Conservation (phyloP, 2,888 invertebrate genomes). For the Mantis religiosa region DNA sequence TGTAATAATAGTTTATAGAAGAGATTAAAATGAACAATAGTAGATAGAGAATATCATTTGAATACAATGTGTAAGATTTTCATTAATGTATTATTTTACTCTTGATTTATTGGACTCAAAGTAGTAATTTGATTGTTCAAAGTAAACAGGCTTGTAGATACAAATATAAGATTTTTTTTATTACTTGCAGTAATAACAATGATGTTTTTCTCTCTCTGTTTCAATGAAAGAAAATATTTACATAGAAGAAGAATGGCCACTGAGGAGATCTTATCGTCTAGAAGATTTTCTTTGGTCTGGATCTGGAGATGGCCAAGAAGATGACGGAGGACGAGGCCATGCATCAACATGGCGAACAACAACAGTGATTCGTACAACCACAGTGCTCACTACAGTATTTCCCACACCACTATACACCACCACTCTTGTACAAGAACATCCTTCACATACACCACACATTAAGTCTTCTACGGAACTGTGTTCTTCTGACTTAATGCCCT, state of each 20-base stretch:
- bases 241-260: conserved; percentile 35
- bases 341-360: conserved; percentile 50
- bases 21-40: no score
- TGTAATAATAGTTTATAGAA: no score
- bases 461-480: neutral
- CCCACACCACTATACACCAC: conserved; percentile 20
- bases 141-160: no score
- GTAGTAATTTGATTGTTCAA: no score
- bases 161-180: no score
- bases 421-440: neutral
- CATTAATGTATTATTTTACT: no score
- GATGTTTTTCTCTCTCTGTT: neutral
- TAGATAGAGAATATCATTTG: no score
- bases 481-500: neutral
- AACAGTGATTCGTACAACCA: conserved; percentile 62
- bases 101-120: no score
- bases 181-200: no score
- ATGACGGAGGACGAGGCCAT: neutral
- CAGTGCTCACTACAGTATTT: conserved; percentile 45
- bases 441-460: neutral
- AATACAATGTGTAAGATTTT: no score
- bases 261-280: conserved; percentile 50
- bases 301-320: conserved; percentile 68
- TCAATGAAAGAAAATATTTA: neutral
- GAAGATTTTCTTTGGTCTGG: conserved; percentile 91